Conservation (phyloP, 2,888 invertebrate genomes). For the Spicauda simplicius region DNA sequence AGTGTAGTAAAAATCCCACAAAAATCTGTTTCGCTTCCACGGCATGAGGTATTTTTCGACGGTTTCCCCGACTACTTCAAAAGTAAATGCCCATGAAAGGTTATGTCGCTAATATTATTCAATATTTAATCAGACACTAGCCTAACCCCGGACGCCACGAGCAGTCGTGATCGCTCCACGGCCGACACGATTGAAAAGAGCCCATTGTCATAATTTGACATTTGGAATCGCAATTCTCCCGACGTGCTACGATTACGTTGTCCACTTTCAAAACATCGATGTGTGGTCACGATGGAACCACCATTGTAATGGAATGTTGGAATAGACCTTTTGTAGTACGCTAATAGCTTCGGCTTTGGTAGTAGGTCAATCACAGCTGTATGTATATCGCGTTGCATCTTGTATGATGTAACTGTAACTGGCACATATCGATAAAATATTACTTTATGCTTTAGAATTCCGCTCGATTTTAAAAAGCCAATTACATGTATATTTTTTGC, state of each 20-base stretch:
- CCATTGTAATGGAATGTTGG: slow-evolving; percentile 29
- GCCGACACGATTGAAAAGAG: slow-evolving; percentile 39
- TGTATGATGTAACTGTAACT: background rate
- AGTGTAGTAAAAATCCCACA: too few species aligned
- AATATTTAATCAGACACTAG: slow-evolving; percentile 1
- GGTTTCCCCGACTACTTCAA: too few species aligned
- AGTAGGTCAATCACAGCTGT: slow-evolving; percentile 17
- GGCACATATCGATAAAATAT: background rate
- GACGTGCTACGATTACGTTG: slow-evolving; percentile 37
- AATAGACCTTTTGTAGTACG: slow-evolving; percentile 29
- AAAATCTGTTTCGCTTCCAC: too few species aligned
- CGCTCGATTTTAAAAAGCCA: background rate
- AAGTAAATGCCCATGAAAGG: too few species aligned
- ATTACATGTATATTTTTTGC: too few species aligned
- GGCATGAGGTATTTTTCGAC: too few species aligned
- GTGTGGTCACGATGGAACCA: slow-evolving; percentile 35
- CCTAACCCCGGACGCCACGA: slow-evolving; percentile 41
- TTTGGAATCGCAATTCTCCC: slow-evolving; percentile 35
- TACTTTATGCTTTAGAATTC: background rate
- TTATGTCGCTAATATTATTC: background rate
- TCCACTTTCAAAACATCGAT: slow-evolving; percentile 36
- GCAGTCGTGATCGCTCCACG: slow-evolving; percentile 56
- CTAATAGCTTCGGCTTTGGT: slow-evolving; percentile 23
- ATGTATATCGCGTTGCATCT: background rate
- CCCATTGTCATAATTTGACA: slow-evolving; percentile 38